Percentiles rank a stretch among this genome's conserved stretches.
These are phyloP conservation scores for Arizona elegans DNA, from an alignment of 2,113 vertebrate species.

Conservation along the genomic window DNA sequence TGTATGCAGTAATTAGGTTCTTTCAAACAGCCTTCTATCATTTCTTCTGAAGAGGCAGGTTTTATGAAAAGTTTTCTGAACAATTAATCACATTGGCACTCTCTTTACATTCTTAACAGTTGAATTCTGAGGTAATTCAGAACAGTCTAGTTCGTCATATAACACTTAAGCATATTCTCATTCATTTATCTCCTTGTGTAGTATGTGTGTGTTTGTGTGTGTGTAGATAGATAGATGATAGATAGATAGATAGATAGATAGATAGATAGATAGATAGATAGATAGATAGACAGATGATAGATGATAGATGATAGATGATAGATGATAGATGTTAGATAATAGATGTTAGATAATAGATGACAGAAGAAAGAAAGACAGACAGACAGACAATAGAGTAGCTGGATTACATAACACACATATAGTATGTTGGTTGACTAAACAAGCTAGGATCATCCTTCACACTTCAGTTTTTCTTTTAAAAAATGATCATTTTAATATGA, in stretches of 20 bases:
- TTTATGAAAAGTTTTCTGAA: neutral
- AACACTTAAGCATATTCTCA: neutral
- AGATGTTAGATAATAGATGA: too few relatives aligned
- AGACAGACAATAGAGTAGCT: neutral
- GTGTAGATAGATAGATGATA: too few relatives aligned
- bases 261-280: too few relatives aligned
- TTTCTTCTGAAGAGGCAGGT: neutral
- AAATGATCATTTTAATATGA: neutral
- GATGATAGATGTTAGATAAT: too few relatives aligned
- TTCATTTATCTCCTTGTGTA: too few relatives aligned
- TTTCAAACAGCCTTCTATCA: neutral
- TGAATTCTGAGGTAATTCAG: neutral
- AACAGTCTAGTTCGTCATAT: neutral
- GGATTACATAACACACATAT: neutral
- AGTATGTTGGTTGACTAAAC: neutral
- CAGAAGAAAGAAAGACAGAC: too few relatives aligned
- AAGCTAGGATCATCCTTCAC: neutral
- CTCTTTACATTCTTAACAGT: neutral
- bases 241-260: too few relatives aligned
- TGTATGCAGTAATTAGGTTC: neutral
- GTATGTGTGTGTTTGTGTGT: too few relatives aligned
- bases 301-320: too few relatives aligned
- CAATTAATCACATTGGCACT: neutral
- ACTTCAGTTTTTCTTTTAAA: neutral
- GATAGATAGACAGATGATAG: too few relatives aligned